A percentile compares a stretch with the other conserved stretches of the same genome.
Evolutionary conservation across 2,888 invertebrate genomes (phyloP).

Genomic region (Brachylomia viminalis): DNA sequence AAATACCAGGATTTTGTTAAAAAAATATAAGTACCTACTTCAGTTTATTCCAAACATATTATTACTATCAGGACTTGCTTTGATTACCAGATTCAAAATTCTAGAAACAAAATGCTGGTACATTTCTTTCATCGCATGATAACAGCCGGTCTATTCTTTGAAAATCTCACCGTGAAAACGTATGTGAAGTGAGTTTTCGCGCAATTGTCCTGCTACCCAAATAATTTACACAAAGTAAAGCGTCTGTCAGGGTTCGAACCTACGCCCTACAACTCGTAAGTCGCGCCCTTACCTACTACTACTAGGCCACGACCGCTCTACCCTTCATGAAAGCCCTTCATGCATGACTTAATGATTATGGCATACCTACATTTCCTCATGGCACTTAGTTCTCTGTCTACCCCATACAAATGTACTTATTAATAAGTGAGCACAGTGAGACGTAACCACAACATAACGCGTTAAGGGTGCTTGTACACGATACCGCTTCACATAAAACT

Average conservation of each 20-base stretch:
- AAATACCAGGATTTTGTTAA: background rate
- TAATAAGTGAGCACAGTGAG: slow-evolving; percentile 57
- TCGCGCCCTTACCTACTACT: background rate
- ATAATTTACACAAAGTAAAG: background rate
- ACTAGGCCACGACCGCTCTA: background rate
- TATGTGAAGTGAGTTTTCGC: too few relatives aligned
- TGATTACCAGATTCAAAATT: background rate
- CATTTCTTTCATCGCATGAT: too few relatives aligned
- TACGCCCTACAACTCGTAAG: too few relatives aligned
- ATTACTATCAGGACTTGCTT: background rate
- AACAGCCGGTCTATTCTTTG: too few relatives aligned
- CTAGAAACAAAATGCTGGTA: background rate
- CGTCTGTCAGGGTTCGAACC: background rate
- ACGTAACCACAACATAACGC: slow-evolving; percentile 50
- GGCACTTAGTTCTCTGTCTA: slow-evolving; percentile 27
- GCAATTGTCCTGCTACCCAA: too few relatives aligned
- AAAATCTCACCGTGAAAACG: too few relatives aligned
- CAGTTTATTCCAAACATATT: background rate
- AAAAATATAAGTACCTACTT: background rate
- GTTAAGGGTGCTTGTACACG: slow-evolving; percentile 67
- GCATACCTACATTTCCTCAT: slow-evolving; percentile 6
- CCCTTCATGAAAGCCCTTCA: slow-evolving; percentile 13
- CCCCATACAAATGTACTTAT: slow-evolving; percentile 49
- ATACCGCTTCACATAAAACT: slow-evolving; percentile 67
- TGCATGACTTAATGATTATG: slow-evolving; percentile 36